Evolutionary conservation across 2,113 vertebrate species (phyloP).

Genomic region (Perognathus longimembris): DNA sequence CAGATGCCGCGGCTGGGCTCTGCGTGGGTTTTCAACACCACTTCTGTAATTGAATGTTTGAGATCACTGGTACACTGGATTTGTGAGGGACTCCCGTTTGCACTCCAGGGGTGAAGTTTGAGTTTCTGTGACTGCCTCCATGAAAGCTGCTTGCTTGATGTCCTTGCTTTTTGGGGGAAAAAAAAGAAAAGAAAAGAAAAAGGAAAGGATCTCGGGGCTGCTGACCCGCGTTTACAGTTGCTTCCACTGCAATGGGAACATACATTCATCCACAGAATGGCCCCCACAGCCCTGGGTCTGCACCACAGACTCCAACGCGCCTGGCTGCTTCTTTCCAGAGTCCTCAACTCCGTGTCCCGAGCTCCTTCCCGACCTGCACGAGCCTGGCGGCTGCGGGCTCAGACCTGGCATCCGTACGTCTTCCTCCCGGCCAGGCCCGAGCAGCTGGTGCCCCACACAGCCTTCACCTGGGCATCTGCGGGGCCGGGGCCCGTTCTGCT

Average conservation of each 20-base stretch:
- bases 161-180: too few species aligned
- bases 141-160: not conserved
- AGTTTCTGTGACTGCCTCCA: not conserved
- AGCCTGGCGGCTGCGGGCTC: not conserved
- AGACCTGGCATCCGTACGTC: not conserved
- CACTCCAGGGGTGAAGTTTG: not conserved
- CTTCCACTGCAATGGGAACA: not conserved
- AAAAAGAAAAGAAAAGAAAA: too few species aligned
- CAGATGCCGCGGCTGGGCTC: not conserved
- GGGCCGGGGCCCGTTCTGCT: not conserved
- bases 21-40: not conserved
- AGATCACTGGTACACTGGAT: not conserved
- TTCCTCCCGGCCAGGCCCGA: not conserved
- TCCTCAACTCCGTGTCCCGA: not conserved
- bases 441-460: not conserved
- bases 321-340: not conserved
- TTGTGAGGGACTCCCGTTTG: not conserved
- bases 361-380: not conserved
- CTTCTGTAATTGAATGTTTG: slow-evolving; percentile 47
- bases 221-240: not conserved
- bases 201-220: not conserved
- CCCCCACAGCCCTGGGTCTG: not conserved
- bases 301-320: not conserved
- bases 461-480: not conserved
- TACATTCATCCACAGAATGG: accelerated